phyloP scores from a whole-genome alignment of 2,797 vertebrate species.

The Triplophysa bombifrons region DNA sequence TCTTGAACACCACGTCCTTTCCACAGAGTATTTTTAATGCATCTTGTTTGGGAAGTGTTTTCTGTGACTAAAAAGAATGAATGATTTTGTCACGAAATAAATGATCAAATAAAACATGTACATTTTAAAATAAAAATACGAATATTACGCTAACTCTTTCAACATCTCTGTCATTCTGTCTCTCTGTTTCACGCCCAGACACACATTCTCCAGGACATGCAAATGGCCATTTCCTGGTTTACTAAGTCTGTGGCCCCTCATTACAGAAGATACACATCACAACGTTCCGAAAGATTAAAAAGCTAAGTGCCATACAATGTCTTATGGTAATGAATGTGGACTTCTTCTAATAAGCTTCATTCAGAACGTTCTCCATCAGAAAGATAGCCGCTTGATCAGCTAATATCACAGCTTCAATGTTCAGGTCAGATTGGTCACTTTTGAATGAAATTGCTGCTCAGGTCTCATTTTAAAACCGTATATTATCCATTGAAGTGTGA shows the following conservation, averaged over 20 bases:
- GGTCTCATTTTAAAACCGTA: conserved; percentile 73
- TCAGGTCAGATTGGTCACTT: conserved; percentile 69
- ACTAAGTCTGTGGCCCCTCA: conserved; percentile 48
- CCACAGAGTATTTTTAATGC: neutral
- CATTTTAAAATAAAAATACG: too few relatives aligned
- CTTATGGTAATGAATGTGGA: conserved; percentile 76
- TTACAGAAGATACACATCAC: conserved; percentile 68
- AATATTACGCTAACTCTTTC: neutral
- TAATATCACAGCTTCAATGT: conserved; percentile 71
- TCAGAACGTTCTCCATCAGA: conserved; percentile 58
- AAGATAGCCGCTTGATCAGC: conserved; percentile 61
- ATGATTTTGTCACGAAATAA: neutral
- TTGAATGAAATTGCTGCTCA: conserved; percentile 76
- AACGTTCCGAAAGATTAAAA: conserved; percentile 71
- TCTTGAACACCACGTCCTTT: neutral
- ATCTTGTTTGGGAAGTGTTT: neutral
- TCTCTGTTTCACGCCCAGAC: neutral
- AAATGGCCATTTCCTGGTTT: conserved; percentile 47
- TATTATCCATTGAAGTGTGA: conserved; percentile 67
- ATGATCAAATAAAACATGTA: neutral
- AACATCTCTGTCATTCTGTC: neutral
- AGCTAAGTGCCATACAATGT: conserved; percentile 71
- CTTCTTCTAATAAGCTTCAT: conserved; percentile 72
- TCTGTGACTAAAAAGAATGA: neutral
- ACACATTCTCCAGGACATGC: neutral